phyloP scores from a whole-genome alignment of 1,140 invertebrate genomes.

The Drosophila repletoides region DNA sequence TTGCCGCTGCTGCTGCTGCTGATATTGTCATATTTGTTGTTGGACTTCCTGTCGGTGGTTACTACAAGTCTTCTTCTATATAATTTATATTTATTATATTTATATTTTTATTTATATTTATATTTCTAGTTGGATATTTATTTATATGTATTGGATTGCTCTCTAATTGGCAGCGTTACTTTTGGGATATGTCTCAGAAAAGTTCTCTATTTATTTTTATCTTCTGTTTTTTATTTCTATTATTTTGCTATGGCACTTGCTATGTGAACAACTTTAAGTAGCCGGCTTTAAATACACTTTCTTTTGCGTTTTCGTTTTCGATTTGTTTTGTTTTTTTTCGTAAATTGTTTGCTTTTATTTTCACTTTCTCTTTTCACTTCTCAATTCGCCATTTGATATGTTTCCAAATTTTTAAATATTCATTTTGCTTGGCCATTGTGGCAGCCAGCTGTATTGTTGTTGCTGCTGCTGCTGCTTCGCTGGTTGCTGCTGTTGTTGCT shows the following conservation, averaged over 20 bases:
- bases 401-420: slow-evolving; percentile 82
- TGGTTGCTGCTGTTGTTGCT: slow-evolving; percentile 3
- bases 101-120: slow-evolving; percentile 30
- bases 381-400: slow-evolving; percentile 82
- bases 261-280: slow-evolving; percentile 4
- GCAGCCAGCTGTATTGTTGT: not conserved
- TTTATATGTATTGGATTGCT: not conserved
- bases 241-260: slow-evolving; percentile 49
- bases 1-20: slow-evolving; percentile 27
- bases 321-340: slow-evolving; percentile 2
- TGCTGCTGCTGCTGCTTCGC: not conserved
- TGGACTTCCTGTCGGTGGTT: slow-evolving; percentile 44
- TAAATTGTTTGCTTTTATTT: not conserved
- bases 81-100: slow-evolving; percentile 28
- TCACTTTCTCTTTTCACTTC: slow-evolving; percentile 40
- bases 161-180: slow-evolving; percentile 35
- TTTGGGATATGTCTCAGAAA: slow-evolving; percentile 56
- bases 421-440: slow-evolving; percentile 71
- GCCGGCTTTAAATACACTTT: not conserved
- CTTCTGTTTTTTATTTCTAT: not conserved
- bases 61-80: slow-evolving; percentile 9
- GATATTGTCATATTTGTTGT: slow-evolving; percentile 78
- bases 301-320: not conserved
- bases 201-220: no score
- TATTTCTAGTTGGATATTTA: slow-evolving; percentile 18